These are phyloP conservation scores for Glaucomys volans DNA, from an alignment of 2,113 vertebrate genomes.

Conservation along the genomic window DNA sequence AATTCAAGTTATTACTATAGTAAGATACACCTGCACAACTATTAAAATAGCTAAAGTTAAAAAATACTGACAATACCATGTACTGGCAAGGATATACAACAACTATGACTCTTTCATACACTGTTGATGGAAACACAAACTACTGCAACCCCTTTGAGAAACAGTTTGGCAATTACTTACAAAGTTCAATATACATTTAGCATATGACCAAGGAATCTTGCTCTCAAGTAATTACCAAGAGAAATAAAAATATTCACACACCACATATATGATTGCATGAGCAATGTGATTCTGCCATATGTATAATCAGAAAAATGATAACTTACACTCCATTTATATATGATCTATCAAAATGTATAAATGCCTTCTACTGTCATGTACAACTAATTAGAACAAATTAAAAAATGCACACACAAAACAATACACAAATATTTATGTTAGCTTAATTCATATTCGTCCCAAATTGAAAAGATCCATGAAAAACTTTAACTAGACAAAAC, in stretches of 20 bases:
- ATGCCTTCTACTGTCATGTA: too few species aligned
- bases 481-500: not conserved
- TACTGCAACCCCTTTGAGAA: not conserved
- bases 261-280: not conserved
- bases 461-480: not conserved
- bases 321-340: too few species aligned
- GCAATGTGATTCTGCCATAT: too few species aligned
- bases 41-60: not conserved
- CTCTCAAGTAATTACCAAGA: not conserved
- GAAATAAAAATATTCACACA: conserved; percentile 2
- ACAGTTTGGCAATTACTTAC: not conserved
- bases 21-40: not conserved
- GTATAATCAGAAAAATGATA: too few species aligned
- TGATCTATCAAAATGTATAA: too few species aligned
- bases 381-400: not conserved
- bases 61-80: not conserved
- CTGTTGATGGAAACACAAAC: not conserved
- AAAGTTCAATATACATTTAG: not conserved
- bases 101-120: not conserved
- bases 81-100: not conserved
- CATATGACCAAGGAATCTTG: not conserved
- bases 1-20: conserved; percentile 13
- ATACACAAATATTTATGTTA: not conserved
- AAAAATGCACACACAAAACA: too few species aligned
- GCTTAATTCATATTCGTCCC: too few species aligned